phyloP scores from a whole-genome alignment of 2,113 vertebrate species.

The Thymallus thymallus region DNA sequence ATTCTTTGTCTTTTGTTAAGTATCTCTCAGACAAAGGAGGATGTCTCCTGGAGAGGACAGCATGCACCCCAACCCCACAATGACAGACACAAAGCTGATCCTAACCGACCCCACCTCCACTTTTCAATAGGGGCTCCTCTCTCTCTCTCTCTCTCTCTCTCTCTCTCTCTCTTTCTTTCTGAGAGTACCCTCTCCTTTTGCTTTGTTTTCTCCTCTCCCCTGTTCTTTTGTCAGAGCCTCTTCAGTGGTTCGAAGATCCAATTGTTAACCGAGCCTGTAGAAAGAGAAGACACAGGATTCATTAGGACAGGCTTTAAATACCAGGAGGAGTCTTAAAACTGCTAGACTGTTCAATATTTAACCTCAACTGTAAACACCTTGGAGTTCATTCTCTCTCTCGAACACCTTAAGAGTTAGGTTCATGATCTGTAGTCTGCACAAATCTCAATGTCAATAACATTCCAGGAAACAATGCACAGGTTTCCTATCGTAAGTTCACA shows the following conservation, averaged over 20 bases:
- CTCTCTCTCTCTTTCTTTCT: background rate
- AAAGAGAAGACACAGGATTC: constrained; percentile 21
- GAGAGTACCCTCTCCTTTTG: constrained; percentile 26
- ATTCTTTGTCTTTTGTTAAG: constrained; percentile 62
- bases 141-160: too few relatives aligned
- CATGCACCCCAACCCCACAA: constrained; percentile 56
- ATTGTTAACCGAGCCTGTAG: constrained; percentile 53
- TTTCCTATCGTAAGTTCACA: background rate
- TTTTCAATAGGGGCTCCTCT: background rate
- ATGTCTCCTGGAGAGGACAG: constrained; percentile 56
- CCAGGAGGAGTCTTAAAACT: background rate
- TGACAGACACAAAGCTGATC: constrained; percentile 48
- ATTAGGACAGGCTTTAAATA: constrained; percentile 18
- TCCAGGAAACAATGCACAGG: background rate
- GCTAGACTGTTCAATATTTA: background rate
- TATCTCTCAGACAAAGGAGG: constrained; percentile 56
- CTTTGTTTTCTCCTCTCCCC: constrained; percentile 25
- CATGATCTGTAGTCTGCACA: constrained; percentile 21
- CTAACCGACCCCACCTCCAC: background rate
- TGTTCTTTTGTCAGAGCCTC: constrained; percentile 45
- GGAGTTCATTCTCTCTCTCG: too few relatives aligned
- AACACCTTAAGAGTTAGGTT: background rate
- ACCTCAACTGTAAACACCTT: background rate
- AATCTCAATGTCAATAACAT: constrained; percentile 27
- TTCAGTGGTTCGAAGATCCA: constrained; percentile 61